A percentile compares a stretch with the other conserved stretches of the same genome.
These are phyloP conservation scores for Pholis gunnellus DNA, from an alignment of 2,113 vertebrate genomes.

Conservation along the genomic window DNA sequence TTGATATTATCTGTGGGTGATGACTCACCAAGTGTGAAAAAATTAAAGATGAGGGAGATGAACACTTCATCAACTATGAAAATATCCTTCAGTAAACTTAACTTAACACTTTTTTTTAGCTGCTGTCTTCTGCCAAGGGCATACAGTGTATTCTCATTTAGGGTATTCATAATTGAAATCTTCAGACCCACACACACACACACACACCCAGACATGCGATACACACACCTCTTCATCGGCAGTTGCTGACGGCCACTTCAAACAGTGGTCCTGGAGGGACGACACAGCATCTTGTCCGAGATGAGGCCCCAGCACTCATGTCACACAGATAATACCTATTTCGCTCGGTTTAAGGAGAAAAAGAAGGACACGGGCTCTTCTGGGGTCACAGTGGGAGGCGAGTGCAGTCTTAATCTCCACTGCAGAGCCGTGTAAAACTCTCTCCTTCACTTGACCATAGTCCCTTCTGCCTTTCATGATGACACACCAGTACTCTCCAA, in stretches of 20 bases:
- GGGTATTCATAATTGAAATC: conserved; percentile 30
- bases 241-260: conserved; percentile 36
- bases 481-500: conserved; percentile 58
- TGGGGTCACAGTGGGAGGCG: conserved; percentile 28
- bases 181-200: background rate
- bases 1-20: conserved; percentile 45
- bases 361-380: conserved; percentile 7
- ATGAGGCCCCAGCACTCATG: conserved; percentile 13
- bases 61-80: conserved; percentile 42
- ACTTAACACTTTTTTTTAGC: background rate
- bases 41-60: conserved; percentile 46
- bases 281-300: conserved; percentile 22
- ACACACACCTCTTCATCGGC: conserved; percentile 4
- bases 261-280: conserved; percentile 15
- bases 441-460: conserved; percentile 54
- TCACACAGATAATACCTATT: conserved; percentile 35
- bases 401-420: conserved; percentile 52
- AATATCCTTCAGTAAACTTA: conserved; percentile 11
- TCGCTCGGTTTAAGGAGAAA: conserved; percentile 21
- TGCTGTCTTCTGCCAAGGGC: conserved; percentile 30
- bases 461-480: conserved; percentile 57
- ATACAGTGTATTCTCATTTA: conserved; percentile 16
- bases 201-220: too few relatives aligned
- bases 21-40: conserved; percentile 41
- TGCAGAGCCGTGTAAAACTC: conserved; percentile 48